A percentile compares a stretch with the other conserved stretches of the same genome.
Evolutionary conservation across 2,113 vertebrate species (phyloP).

Genomic region (Peromyscus polionotus): DNA sequence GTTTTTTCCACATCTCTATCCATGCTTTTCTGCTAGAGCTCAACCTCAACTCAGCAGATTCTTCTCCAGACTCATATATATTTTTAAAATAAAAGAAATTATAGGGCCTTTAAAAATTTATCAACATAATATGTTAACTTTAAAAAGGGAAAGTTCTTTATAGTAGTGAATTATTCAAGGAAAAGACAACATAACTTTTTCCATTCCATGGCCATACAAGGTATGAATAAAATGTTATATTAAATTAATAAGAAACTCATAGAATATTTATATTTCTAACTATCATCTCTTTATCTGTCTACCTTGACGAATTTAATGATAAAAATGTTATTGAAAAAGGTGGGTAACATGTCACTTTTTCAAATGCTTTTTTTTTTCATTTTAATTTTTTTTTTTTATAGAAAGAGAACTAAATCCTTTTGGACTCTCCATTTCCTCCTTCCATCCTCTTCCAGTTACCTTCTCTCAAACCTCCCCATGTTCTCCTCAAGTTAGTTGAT

Average conservation of each 20-base stretch:
- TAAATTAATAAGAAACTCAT: background rate
- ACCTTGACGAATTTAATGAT: background rate
- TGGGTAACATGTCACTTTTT: background rate
- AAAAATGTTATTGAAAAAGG: background rate
- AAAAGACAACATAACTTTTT: background rate
- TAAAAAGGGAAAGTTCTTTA: background rate
- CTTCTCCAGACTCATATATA: background rate
- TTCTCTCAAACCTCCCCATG: background rate
- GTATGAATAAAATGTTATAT: background rate
- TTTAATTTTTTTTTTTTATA: background rate
- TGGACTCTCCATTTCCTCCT: background rate
- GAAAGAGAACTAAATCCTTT: background rate
- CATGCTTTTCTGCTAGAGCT: accelerated
- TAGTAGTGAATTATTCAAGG: background rate
- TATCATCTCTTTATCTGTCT: too few relatives aligned
- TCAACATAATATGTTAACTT: background rate
- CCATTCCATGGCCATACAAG: background rate
- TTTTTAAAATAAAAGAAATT: background rate
- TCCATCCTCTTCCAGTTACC: background rate
- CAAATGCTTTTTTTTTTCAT: background rate
- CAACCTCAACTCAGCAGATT: background rate
- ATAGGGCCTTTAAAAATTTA: background rate
- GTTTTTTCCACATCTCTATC: background rate
- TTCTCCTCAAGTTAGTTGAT: background rate
- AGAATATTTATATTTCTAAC: background rate